Conservation (phyloP, 2,113 vertebrate species). For the Bombycilla garrulus region DNA sequence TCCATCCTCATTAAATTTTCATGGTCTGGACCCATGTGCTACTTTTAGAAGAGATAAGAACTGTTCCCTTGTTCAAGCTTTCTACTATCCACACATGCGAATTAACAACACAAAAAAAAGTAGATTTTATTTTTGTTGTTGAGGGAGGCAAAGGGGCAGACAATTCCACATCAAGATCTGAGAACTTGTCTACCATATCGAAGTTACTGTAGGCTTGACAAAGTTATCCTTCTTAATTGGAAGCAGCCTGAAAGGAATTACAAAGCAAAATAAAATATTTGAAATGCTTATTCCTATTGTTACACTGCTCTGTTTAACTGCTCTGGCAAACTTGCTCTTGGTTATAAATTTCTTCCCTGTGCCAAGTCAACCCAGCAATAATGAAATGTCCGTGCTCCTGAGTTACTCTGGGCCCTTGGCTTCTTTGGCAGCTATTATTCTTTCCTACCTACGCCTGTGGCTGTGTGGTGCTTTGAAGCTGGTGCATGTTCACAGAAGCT, state of each 20-base stretch:
- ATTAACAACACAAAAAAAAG: neutral
- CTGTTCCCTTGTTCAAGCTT: neutral
- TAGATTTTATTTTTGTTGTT: neutral
- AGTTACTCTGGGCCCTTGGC: neutral
- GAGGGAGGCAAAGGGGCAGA: neutral
- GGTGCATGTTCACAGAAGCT: neutral
- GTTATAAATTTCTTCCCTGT: neutral
- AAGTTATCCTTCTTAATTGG: constrained; percentile 24
- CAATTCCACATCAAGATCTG: neutral
- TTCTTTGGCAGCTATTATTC: neutral
- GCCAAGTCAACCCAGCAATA: neutral
- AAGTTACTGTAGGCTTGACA: neutral
- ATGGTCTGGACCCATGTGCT: neutral
- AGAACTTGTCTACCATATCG: neutral
- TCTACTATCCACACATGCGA: neutral
- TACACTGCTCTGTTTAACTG: neutral
- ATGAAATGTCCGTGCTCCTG: fast-evolving
- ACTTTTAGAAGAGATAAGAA: neutral
- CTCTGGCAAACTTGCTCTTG: neutral
- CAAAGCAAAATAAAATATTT: constrained; percentile 55
- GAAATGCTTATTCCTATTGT: constrained; percentile 39
- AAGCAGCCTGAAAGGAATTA: constrained; percentile 30
- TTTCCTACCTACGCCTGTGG: neutral
- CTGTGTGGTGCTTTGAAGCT: neutral
- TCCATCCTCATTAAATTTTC: neutral